phyloP scores from a whole-genome alignment of 2,113 vertebrate species.

The Arizona elegans region DNA sequence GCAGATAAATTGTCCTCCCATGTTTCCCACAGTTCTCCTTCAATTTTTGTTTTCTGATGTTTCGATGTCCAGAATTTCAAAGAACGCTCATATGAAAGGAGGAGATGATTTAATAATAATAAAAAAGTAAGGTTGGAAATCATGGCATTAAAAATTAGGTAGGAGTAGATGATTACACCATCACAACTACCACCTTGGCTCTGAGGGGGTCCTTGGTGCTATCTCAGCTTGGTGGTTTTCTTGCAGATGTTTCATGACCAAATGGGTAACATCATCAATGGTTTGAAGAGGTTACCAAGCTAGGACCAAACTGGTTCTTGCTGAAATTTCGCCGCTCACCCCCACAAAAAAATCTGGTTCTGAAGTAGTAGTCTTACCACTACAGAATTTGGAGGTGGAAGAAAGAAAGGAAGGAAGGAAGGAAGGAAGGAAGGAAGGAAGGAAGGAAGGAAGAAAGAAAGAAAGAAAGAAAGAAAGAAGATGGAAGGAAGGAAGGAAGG shows the following conservation, averaged over 20 bases:
- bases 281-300: too few relatives aligned
- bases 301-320: background rate
- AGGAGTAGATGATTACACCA: background rate
- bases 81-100: background rate
- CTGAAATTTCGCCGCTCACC: background rate
- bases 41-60: background rate
- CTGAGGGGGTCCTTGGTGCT: too few relatives aligned
- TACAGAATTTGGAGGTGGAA: too few relatives aligned
- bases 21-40: background rate
- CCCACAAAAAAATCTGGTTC: background rate
- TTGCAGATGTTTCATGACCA: background rate
- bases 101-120: background rate
- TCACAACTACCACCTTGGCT: background rate
- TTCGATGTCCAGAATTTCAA: background rate
- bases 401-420: rapidly evolving
- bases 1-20: background rate
- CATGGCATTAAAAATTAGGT: background rate
- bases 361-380: background rate
- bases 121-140: background rate
- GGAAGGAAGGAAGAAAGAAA: rapidly evolving
- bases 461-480: too few relatives aligned
- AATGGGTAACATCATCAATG: background rate
- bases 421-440: too few relatives aligned
- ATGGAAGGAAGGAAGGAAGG: too few relatives aligned
- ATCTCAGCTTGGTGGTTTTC: background rate